These are phyloP conservation scores for Oryzias sinensis DNA, from an alignment of 2,797 vertebrate species.

Conservation along the genomic window DNA sequence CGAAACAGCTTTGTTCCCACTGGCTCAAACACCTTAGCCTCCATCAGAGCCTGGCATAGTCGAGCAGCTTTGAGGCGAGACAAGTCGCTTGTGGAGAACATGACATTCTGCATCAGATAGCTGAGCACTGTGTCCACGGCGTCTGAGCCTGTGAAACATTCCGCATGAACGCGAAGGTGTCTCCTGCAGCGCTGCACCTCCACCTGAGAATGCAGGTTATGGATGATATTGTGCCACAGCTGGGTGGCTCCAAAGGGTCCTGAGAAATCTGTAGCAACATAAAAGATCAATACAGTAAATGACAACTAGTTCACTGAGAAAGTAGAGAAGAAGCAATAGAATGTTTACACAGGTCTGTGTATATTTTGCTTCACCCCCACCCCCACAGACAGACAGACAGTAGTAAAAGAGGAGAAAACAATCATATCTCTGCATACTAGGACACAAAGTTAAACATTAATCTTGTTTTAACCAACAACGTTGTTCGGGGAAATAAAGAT, in stretches of 20 bases:
- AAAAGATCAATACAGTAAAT: not conserved
- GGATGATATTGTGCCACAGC: conserved; percentile 86
- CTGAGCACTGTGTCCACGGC: conserved; percentile 86
- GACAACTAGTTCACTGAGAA: not conserved
- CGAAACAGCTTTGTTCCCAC: conserved; percentile 82
- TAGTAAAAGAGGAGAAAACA: no score
- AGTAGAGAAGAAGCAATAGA: not conserved
- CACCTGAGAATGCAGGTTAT: conserved; percentile 79
- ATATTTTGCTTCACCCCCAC: no score
- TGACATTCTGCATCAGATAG: conserved; percentile 86
- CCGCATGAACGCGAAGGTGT: conserved; percentile 74
- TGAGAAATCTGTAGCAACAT: conserved; percentile 55
- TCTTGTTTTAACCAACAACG: no score
- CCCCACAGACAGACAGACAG: no score
- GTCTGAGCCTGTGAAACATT: conserved; percentile 83
- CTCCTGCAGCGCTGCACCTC: conserved; percentile 80
- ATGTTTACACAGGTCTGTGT: not conserved
- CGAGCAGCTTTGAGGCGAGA: conserved; percentile 82
- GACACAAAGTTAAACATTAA: no score
- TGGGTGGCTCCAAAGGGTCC: conserved; percentile 85
- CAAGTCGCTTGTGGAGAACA: conserved; percentile 82
- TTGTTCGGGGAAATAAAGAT: no score
- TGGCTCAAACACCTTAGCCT: conserved; percentile 84
- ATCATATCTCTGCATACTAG: no score
- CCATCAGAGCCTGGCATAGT: conserved; percentile 88